These are phyloP conservation scores for Adelges cooleyi DNA, from an alignment of 1,140 invertebrate species.

Conservation along the genomic window DNA sequence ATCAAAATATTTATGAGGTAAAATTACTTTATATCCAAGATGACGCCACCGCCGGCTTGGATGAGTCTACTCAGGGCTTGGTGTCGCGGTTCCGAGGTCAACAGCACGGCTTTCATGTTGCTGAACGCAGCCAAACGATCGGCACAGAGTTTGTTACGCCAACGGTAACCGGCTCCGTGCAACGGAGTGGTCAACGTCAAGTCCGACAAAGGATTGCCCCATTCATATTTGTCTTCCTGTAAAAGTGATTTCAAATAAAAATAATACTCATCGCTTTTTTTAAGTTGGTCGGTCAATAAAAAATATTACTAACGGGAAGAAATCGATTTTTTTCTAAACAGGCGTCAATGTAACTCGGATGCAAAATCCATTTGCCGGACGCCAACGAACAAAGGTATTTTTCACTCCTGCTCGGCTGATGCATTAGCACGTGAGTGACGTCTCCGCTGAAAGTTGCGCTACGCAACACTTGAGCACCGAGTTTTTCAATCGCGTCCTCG, in stretches of 20 bases:
- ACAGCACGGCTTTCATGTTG: slow-evolving; percentile 54
- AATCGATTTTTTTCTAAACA: slow-evolving; percentile 52
- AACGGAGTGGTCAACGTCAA: slow-evolving; percentile 43
- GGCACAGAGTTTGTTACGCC: slow-evolving; percentile 44
- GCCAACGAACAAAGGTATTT: slow-evolving; percentile 74
- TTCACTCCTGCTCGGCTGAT: slow-evolving; percentile 64
- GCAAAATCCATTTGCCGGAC: slow-evolving; percentile 74
- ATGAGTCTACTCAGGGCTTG: slow-evolving; percentile 25
- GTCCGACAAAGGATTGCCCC: slow-evolving; percentile 49
- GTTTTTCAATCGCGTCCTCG: slow-evolving; percentile 19
- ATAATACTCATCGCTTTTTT: background rate
- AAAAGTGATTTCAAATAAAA: slow-evolving; percentile 30
- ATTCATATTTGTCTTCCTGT: slow-evolving; percentile 65
- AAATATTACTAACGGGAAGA: slow-evolving; percentile 46
- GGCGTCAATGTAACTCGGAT: slow-evolving; percentile 60
- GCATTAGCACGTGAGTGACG: slow-evolving; percentile 67
- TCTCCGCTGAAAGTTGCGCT: background rate
- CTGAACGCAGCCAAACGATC: slow-evolving; percentile 46
- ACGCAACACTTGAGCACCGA: slow-evolving; percentile 13
- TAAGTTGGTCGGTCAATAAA: background rate
- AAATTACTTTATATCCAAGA: slow-evolving; percentile 34
- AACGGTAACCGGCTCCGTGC: slow-evolving; percentile 49
- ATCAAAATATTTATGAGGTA: background rate
- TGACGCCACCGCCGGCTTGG: slow-evolving; percentile 15
- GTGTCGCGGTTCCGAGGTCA: slow-evolving; percentile 9